phyloP scores from a whole-genome alignment of 2,888 invertebrate genomes.

The Eurytoma californica region DNA sequence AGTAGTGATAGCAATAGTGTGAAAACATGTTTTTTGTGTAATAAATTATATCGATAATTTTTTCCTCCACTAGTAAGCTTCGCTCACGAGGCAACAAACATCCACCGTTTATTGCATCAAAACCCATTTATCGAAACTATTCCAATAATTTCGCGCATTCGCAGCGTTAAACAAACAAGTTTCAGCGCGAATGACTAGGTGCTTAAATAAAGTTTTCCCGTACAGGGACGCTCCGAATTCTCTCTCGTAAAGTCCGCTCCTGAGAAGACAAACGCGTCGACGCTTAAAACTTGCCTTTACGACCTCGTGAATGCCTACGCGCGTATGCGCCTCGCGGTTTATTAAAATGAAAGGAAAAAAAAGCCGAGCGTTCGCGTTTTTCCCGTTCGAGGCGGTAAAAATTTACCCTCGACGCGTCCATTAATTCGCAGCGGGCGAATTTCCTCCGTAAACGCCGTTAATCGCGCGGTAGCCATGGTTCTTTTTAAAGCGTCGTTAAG shows the following conservation, averaged over 20 bases:
- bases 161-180: too few species aligned
- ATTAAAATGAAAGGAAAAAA: constrained; percentile 31
- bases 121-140: too few species aligned
- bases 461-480: constrained; percentile 44
- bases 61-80: too few species aligned
- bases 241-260: constrained; percentile 27
- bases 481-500: constrained; percentile 49
- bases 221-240: constrained; percentile 19
- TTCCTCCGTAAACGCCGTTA: constrained; percentile 59
- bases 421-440: constrained; percentile 41
- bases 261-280: neutral
- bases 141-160: too few species aligned
- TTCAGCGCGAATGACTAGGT: too few species aligned
- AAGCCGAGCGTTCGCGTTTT: constrained; percentile 11
- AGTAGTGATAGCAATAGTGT: too few species aligned
- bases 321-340: neutral
- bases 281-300: constrained; percentile 21
- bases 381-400: constrained; percentile 63
- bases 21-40: too few species aligned
- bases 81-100: too few species aligned
- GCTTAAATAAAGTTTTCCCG: too few species aligned
- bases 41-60: too few species aligned
- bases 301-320: constrained; percentile 27
- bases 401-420: constrained; percentile 68
- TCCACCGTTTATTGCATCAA: too few species aligned